A percentile compares a stretch with the other conserved stretches of the same genome.
Evolutionary conservation across 1,140 invertebrate genomes (phyloP).

Genomic region (Hyles euphorbiae): DNA sequence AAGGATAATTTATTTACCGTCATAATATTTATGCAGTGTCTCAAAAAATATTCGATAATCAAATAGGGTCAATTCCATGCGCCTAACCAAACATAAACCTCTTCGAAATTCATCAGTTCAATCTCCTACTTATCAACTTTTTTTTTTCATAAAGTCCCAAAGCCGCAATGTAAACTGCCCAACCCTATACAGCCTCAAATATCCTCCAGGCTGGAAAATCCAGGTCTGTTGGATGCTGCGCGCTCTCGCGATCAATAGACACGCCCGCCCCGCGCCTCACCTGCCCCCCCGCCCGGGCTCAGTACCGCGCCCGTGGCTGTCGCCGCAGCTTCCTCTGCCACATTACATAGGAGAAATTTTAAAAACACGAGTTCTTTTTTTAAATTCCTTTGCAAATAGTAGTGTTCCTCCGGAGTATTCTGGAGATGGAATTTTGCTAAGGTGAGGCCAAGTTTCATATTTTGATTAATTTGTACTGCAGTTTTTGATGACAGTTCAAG

Average conservation of each 20-base stretch:
- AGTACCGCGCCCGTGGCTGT: slow-evolving; percentile 42
- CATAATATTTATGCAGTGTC: too few relatives aligned
- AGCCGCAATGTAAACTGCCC: slow-evolving; percentile 23
- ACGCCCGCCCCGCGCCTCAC: slow-evolving; percentile 18
- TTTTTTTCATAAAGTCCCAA: neutral
- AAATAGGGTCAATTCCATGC: too few relatives aligned
- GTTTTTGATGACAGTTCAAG: too few relatives aligned
- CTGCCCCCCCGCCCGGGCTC: slow-evolving; percentile 34
- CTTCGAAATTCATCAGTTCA: too few relatives aligned
- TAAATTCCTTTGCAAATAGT: slow-evolving; percentile 14
- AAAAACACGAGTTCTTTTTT: slow-evolving; percentile 36
- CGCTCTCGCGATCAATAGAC: slow-evolving; percentile 45
- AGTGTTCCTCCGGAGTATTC: slow-evolving; percentile 34
- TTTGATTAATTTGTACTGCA: neutral
- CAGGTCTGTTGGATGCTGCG: slow-evolving; percentile 39
- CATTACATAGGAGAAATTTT: slow-evolving; percentile 8
- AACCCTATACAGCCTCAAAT: neutral
- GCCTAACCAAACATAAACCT: too few relatives aligned
- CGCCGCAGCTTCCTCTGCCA: slow-evolving; percentile 21
- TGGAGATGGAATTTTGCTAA: slow-evolving; percentile 54
- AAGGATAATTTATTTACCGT: too few relatives aligned
- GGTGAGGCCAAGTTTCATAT: slow-evolving; percentile 29
- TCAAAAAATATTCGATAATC: too few relatives aligned
- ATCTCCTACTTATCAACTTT: too few relatives aligned
- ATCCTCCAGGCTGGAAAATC: slow-evolving; percentile 14